Evolutionary conservation across 2,888 invertebrate species (phyloP).

Genomic region (Anagyrus pseudococci): DNA sequence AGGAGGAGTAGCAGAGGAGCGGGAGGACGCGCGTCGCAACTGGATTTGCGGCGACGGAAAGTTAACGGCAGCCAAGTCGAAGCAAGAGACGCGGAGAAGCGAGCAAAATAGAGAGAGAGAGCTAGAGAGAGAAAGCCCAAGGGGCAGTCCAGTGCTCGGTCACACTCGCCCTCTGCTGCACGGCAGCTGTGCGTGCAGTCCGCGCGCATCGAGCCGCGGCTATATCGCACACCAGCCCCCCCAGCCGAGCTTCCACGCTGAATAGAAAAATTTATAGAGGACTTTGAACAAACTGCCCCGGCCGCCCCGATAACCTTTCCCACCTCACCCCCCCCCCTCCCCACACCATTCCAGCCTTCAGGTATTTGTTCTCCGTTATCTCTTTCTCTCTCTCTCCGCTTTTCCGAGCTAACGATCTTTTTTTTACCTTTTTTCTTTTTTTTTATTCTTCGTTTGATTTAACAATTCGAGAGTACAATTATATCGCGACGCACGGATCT

Average conservation of each 20-base stretch:
- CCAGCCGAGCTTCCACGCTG: neutral
- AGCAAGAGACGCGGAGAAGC: too few species aligned
- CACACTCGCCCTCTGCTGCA: too few species aligned
- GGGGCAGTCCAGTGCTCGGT: too few species aligned
- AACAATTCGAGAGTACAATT: too few species aligned
- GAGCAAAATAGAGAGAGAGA: neutral
- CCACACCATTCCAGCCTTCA: neutral
- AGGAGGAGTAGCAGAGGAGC: neutral
- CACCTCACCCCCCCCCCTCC: too few species aligned
- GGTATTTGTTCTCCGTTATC: too few species aligned
- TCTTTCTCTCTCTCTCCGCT: too few species aligned
- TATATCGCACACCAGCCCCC: neutral
- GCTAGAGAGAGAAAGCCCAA: neutral
- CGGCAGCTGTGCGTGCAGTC: neutral
- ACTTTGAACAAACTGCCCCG: neutral
- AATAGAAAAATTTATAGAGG: neutral
- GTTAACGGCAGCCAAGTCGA: constrained; percentile 28
- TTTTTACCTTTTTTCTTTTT: too few species aligned
- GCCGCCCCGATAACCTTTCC: neutral
- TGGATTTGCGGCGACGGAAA: constrained; percentile 32
- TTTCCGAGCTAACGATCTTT: too few species aligned
- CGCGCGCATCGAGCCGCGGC: neutral
- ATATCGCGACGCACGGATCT: too few species aligned
- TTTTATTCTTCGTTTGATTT: too few species aligned
- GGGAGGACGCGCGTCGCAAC: constrained; percentile 14